phyloP scores from a whole-genome alignment of 2,888 invertebrate genomes.

The Mantis religiosa region DNA sequence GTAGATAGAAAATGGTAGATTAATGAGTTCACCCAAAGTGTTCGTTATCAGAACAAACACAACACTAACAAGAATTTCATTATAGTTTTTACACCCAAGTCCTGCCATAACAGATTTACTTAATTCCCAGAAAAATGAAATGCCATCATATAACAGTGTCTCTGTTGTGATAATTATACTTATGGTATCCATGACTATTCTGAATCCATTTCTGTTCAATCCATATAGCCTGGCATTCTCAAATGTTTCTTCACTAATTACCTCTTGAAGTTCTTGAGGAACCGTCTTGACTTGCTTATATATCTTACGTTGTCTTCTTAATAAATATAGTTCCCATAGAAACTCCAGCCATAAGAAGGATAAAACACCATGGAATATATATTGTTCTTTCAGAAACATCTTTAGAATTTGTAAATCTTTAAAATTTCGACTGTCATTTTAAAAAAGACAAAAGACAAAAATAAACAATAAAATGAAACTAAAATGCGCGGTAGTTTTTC shows the following conservation, averaged over 20 bases:
- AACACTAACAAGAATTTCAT: constrained; percentile 75
- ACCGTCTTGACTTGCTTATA: constrained; percentile 65
- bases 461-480: too few relatives aligned
- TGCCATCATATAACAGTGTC: constrained; percentile 41
- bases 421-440: too few relatives aligned
- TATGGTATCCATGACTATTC: constrained; percentile 69
- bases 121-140: constrained; percentile 63
- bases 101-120: constrained; percentile 56
- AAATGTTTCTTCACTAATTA: constrained; percentile 81
- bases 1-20: constrained; percentile 82
- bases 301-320: constrained; percentile 56
- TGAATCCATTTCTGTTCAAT: constrained; percentile 79
- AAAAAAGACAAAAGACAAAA: too few relatives aligned
- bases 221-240: constrained; percentile 86
- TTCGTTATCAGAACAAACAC: constrained; percentile 73
- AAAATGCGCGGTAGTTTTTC: too few relatives aligned
- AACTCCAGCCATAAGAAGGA: constrained; percentile 5
- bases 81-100: constrained; percentile 51
- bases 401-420: too few relatives aligned
- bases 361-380: constrained; percentile 5
- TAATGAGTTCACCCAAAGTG: constrained; percentile 61
- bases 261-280: constrained; percentile 69
- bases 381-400: neutral
- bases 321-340: constrained; percentile 15
- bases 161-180: constrained; percentile 69